Conservation (phyloP, 2,888 invertebrate genomes). For the Noctua comes region DNA sequence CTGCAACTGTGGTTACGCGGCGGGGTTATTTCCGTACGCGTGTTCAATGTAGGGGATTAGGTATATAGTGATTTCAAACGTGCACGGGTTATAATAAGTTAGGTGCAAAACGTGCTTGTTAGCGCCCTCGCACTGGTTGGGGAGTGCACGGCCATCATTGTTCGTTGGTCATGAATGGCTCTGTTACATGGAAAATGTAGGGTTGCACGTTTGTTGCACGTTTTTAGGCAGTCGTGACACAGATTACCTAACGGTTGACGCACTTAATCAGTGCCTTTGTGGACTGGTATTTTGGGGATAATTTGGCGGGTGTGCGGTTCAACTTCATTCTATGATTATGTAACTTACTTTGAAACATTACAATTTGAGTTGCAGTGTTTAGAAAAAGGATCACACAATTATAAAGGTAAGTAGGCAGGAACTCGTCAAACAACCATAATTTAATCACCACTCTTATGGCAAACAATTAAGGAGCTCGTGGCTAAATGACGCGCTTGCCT, state of each 20-base stretch:
- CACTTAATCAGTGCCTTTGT: conserved; percentile 1
- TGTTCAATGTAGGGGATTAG: conserved; percentile 26
- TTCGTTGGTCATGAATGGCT: conserved; percentile 23
- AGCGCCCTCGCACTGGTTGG: conserved; percentile 25
- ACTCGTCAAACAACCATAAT: not conserved
- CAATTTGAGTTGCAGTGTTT: not conserved
- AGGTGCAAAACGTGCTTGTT: conserved; percentile 33
- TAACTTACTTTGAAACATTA: not conserved
- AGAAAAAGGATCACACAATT: not conserved
- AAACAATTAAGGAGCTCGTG: not conserved
- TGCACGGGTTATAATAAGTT: conserved; percentile 33
- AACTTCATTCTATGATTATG: not conserved
- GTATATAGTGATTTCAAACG: conserved; percentile 29
- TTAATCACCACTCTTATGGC: not conserved
- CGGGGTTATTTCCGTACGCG: conserved; percentile 46
- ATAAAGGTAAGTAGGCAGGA: not conserved
- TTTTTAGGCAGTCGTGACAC: conserved; percentile 22
- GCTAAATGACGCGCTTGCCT: too few species aligned
- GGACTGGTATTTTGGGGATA: not conserved
- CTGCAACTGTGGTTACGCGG: conserved; percentile 31
- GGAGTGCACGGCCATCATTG: conserved; percentile 13
- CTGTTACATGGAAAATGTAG: conserved; percentile 2
- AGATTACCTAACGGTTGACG: conserved; percentile 20
- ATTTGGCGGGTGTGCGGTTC: not conserved
- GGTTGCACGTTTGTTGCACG: conserved; percentile 57